Evolutionary conservation across 1,140 invertebrate species (phyloP), one percentile per base, ranked within the genome.

Genomic region (Eumeta japonica): DNA sequence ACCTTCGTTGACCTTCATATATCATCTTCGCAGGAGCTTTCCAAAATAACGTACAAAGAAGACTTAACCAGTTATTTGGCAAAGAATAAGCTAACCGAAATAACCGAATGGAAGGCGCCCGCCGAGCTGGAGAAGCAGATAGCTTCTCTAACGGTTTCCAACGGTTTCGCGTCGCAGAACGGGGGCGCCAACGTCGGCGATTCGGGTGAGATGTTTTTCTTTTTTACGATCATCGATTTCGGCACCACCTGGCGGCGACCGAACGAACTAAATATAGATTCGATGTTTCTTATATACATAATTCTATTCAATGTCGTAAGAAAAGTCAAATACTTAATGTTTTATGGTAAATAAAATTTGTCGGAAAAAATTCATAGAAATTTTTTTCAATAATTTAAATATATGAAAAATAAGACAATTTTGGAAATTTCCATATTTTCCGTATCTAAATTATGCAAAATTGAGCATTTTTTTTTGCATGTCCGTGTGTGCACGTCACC

Each of bases 11-110:
- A n/a, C n/a, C n/a, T n/a, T n/a, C n/a, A n/a, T n/a, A n/a, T n/a
- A n/a, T n/a, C n/a, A n/a, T n/a, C n/a, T n/a, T n/a, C n/a, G n/a
- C 58, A 73, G 65, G 68, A 73, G 43, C 37, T 70, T 34, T 70
- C 68, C 36, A 68, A 68, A 39, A 65, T 73, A 19, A 70, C 68
- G 12, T 70, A 70, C 57, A 66, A 70, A 28, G 68, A 73, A 37
- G 68, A 73, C 27, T 43, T 73, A 1, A 57, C 55, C 1, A 52
- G 64, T 10, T 73, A 70, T 38, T 48, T 73, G 0, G 45, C 58
- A 1, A 52, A 62, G 3, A 60, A 65, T 46, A 63, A 48, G 16
- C 38, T 73, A 3, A 31, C 50, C 4, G 65, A 73, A 34, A 68
- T 73, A 35, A 46, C 56, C 0, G 68, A 73, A 35, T 73, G 58